Conservation (phyloP, 2,797 vertebrate genomes). For the Periparus ater region DNA sequence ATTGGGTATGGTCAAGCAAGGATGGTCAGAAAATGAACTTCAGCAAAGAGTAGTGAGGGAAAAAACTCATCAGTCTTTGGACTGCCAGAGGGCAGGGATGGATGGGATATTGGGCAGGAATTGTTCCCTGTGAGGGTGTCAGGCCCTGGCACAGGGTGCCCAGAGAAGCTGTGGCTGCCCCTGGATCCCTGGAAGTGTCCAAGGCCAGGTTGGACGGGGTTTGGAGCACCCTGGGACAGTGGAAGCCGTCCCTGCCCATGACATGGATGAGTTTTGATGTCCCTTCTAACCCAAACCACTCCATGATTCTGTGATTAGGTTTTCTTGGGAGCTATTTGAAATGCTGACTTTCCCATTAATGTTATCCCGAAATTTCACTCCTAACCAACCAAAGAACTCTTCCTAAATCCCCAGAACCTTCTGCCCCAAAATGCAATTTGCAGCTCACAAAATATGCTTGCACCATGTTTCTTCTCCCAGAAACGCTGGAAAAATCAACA, state of each 20-base stretch:
- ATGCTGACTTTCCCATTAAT: not conserved
- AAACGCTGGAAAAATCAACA: not conserved
- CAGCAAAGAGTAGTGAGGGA: not conserved
- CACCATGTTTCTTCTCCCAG: not conserved
- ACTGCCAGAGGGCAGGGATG: not conserved
- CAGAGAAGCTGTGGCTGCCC: too few relatives aligned
- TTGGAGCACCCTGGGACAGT: too few relatives aligned
- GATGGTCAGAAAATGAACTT: not conserved
- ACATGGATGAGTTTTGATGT: not conserved
- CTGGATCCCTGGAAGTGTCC: too few relatives aligned
- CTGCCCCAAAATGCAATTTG: not conserved
- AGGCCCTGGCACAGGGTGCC: too few relatives aligned
- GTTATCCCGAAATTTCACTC: not conserved
- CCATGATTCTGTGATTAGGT: not conserved
- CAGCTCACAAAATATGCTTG: not conserved
- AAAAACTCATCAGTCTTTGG: not conserved
- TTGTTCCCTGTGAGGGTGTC: too few relatives aligned
- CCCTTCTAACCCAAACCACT: not conserved
- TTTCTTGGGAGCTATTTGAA: not conserved
- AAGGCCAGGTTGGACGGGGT: too few relatives aligned
- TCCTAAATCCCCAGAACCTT: not conserved
- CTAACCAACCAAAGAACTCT: not conserved
- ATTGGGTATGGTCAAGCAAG: not conserved
- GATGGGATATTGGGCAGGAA: not conserved
- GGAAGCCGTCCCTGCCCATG: accelerated